Percentiles rank a stretch among this genome's conserved stretches.
Evolutionary conservation across 2,113 vertebrate species (phyloP).

Genomic region (Xiphorhynchus elegans): DNA sequence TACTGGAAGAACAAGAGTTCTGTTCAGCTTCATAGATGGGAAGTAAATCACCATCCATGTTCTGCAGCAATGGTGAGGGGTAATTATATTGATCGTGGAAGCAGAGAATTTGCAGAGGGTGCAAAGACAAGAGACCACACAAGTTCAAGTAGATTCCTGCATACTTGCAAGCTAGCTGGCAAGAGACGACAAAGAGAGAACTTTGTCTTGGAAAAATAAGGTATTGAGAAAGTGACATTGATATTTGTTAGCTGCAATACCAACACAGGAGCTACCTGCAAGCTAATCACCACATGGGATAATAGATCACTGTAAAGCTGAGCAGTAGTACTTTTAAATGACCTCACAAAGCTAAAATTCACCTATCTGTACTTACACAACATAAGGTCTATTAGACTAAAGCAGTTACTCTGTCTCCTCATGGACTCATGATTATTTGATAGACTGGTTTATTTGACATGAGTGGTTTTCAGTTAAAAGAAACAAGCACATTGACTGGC

Average conservation of each 20-base stretch:
- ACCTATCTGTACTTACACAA: not conserved
- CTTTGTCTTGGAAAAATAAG: not conserved
- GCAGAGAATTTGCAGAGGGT: not conserved
- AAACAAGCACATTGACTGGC: slow-evolving; percentile 4
- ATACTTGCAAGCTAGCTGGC: not conserved
- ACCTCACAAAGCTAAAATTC: not conserved
- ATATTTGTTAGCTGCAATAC: not conserved
- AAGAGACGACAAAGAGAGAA: not conserved
- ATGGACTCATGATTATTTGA: slow-evolving; percentile 22
- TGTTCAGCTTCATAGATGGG: not conserved
- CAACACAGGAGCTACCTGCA: not conserved
- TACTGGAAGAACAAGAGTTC: not conserved
- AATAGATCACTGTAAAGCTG: slow-evolving; percentile 15
- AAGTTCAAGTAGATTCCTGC: not conserved
- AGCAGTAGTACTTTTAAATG: not conserved
- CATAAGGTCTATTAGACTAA: not conserved
- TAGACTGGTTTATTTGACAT: slow-evolving; percentile 39
- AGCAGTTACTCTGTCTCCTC: not conserved
- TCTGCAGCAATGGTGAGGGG: not conserved
- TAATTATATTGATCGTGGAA: not conserved
- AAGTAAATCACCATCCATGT: not conserved
- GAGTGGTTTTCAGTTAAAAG: slow-evolving; percentile 32
- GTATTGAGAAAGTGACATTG: slow-evolving; percentile 21
- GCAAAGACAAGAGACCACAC: not conserved
- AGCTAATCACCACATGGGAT: not conserved